Percentiles rank a stretch among this genome's conserved stretches.
phyloP scores from a whole-genome alignment of 2,797 vertebrate genomes.

The Periparus ater region DNA sequence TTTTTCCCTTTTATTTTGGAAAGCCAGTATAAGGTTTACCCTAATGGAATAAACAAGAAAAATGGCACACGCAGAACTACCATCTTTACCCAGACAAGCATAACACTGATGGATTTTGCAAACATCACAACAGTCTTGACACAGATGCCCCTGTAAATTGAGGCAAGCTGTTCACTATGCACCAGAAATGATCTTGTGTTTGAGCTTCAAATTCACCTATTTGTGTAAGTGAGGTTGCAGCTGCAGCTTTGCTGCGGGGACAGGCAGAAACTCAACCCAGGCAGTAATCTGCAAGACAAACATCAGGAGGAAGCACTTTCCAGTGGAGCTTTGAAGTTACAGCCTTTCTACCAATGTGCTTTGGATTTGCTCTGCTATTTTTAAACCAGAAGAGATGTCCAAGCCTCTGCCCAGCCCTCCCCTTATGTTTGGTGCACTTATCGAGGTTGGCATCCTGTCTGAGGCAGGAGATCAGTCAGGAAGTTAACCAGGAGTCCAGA shows the following conservation, averaged over 20 bases:
- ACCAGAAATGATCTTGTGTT: not conserved
- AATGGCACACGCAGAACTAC: not conserved
- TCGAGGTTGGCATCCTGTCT: conserved; percentile 37
- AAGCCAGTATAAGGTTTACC: not conserved
- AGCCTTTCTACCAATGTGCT: conserved; percentile 30
- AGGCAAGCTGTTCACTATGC: not conserved
- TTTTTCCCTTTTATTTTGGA: not conserved
- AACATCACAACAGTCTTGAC: not conserved
- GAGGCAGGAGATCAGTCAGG: conserved; percentile 65
- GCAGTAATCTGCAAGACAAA: conserved; percentile 14
- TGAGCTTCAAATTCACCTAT: not conserved
- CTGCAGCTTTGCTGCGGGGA: conserved; percentile 3
- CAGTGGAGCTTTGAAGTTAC: conserved; percentile 40
- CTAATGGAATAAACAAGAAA: not conserved
- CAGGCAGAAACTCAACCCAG: conserved; percentile 14
- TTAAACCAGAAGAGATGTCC: conserved; percentile 44
- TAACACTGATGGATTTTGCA: not conserved
- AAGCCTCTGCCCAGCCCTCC: conserved; percentile 28
- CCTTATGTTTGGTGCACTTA: conserved; percentile 48
- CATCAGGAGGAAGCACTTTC: conserved; percentile 24
- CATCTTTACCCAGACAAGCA: not conserved
- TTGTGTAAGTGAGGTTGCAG: conserved; percentile 12
- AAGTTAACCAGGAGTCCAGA: conserved; percentile 68
- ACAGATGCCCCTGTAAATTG: not conserved
- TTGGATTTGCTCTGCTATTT: conserved; percentile 58